Evolutionary conservation across 1,140 invertebrate genomes (phyloP).

Genomic region (Bombus balteatus): DNA sequence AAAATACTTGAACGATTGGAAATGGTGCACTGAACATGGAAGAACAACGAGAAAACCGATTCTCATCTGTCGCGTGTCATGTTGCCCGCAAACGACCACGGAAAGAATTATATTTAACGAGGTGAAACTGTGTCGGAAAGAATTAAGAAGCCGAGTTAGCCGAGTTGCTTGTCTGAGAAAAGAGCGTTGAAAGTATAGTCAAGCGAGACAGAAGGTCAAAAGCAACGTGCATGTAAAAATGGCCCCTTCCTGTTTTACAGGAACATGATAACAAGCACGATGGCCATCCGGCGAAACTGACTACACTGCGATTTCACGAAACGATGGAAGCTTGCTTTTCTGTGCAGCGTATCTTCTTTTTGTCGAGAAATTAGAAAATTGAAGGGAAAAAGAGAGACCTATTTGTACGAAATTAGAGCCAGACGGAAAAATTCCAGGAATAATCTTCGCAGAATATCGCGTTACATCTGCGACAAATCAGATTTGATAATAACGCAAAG

Average conservation of each 20-base stretch:
- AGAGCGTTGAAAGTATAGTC: neutral
- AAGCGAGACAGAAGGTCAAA: neutral
- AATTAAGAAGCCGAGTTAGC: neutral
- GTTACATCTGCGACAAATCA: neutral
- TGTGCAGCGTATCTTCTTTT: neutral
- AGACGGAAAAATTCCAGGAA: neutral
- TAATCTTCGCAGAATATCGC: neutral
- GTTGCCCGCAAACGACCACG: neutral
- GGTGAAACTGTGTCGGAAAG: neutral
- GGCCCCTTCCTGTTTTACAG: neutral
- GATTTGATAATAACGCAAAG: neutral
- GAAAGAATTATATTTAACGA: neutral
- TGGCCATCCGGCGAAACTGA: neutral
- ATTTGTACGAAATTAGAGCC: neutral
- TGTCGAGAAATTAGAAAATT: neutral
- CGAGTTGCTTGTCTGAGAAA: neutral
- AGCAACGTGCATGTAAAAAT: neutral
- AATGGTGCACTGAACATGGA: too few relatives aligned
- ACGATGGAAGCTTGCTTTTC: neutral
- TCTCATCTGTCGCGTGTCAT: conserved; percentile 8
- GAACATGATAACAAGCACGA: too few relatives aligned
- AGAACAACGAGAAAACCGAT: neutral
- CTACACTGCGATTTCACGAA: neutral
- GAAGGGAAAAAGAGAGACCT: too few relatives aligned
- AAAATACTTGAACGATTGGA: neutral